These are phyloP conservation scores for Chloropsis cyanopogon DNA, from an alignment of 2,113 vertebrate species.

Conservation along the genomic window DNA sequence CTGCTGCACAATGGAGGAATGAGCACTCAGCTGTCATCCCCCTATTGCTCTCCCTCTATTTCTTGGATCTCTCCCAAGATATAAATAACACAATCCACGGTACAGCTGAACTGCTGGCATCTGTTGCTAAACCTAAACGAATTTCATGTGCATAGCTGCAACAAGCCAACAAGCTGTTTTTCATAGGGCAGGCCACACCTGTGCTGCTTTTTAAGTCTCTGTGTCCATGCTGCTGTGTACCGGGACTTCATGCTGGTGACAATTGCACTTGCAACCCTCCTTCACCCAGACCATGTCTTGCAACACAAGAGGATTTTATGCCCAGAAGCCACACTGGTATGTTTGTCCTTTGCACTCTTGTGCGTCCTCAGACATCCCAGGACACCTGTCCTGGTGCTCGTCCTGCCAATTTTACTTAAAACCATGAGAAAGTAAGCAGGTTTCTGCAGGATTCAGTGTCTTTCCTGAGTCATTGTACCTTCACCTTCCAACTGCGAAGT, in stretches of 20 bases:
- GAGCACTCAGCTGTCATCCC: background rate
- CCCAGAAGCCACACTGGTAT: background rate
- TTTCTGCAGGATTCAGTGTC: background rate
- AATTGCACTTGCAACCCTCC: fast-evolving
- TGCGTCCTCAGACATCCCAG: background rate
- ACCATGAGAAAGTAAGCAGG: background rate
- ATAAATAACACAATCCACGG: background rate
- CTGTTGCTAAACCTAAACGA: background rate
- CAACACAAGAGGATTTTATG: background rate
- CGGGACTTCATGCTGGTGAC: background rate
- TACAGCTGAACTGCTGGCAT: slow-evolving; percentile 13
- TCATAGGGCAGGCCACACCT: background rate
- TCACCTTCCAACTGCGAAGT: background rate
- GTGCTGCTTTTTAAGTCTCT: background rate
- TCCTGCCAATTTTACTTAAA: background rate
- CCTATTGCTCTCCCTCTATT: background rate
- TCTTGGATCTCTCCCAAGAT: slow-evolving; percentile 1
- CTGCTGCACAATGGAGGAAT: background rate
- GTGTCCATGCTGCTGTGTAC: fast-evolving
- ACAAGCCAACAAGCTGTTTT: background rate
- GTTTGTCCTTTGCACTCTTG: background rate
- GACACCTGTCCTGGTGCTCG: background rate
- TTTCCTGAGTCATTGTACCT: background rate
- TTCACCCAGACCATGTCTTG: background rate
- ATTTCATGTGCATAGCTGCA: background rate